Conservation (phyloP, 1,140 invertebrate species). For the Neodiprion fabricii region DNA sequence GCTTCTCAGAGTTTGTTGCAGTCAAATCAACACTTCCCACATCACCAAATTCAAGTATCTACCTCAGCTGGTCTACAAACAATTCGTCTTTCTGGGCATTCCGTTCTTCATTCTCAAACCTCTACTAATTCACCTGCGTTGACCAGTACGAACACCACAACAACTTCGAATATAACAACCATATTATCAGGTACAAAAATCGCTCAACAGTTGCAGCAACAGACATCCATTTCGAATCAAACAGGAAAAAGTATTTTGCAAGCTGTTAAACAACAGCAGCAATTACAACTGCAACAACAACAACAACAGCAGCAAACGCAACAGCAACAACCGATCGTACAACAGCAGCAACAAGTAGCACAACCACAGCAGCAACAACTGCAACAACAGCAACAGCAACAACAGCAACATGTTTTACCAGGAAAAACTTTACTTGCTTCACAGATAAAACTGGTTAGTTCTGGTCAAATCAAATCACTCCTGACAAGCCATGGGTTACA, state of each 20-base stretch:
- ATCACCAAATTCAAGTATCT: slow-evolving; percentile 60
- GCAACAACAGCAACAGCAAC: slow-evolving; percentile 30
- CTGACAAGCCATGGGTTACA: slow-evolving; percentile 56
- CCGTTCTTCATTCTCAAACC: slow-evolving; percentile 53
- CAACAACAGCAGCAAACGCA: slow-evolving; percentile 20
- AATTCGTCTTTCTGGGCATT: slow-evolving; percentile 62
- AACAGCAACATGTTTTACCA: slow-evolving; percentile 51
- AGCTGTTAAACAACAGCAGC: slow-evolving; percentile 54
- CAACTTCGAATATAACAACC: slow-evolving; percentile 45
- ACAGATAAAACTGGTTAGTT: slow-evolving; percentile 58
- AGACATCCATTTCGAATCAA: slow-evolving; percentile 53
- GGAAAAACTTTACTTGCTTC: slow-evolving; percentile 57
- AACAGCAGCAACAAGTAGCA: slow-evolving; percentile 37
- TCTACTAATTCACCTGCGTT: slow-evolving; percentile 40
- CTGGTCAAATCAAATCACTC: slow-evolving; percentile 57
- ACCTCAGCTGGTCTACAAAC: slow-evolving; percentile 63
- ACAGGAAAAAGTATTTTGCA: slow-evolving; percentile 56
- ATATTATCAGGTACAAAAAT: slow-evolving; percentile 51
- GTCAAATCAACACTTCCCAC: slow-evolving; percentile 57
- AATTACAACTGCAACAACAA: slow-evolving; percentile 36
- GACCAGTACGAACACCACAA: slow-evolving; percentile 28
- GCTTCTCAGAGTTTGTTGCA: slow-evolving; percentile 55
- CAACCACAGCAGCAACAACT: slow-evolving; percentile 29
- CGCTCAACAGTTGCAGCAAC: slow-evolving; percentile 45
- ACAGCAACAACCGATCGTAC: slow-evolving; percentile 29